Base-by-base conservation (phyloP, 2,113 vertebrate genomes). In the Poicephalus gulielmi region DNA sequence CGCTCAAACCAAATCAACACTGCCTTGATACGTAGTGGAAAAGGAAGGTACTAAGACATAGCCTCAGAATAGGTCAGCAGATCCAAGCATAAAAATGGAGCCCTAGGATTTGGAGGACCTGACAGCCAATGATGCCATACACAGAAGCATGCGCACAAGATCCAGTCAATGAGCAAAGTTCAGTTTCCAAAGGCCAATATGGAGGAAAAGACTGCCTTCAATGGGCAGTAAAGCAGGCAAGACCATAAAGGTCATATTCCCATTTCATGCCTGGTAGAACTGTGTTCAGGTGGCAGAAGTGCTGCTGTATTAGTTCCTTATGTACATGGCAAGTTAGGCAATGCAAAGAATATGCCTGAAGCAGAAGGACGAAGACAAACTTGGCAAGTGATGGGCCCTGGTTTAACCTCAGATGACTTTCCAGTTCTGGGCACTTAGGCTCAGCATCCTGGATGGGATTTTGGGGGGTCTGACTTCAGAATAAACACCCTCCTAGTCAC, bases 181-280 rank as follows among this genome's bases (percentile, higher is more conserved):
- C 76, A 52, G 57, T 10, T 64, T 73, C 64, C 68, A 46, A 62
- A 41, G 89, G 84, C 33, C 47, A 50, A 24, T 12, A 24, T 0
- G 2, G 47, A 93, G 44, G 69, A 73, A 74, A 28, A 80, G 67
- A 46, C 74, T 46, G 73, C 70, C 83, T 89, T 41, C 20, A 50
- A 77, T 0, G 4, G 84, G 79, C 82, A 74, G 60, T 31, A 30
- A 83, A 81, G 85, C 9, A 15, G 41, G 78, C 53, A 77, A 25
- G 79, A 73, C 63, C 50, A 37, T 41, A 64, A 92, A 66, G 73
- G 88, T 80, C 90, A 70, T 13, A 74, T 18, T 94, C 68, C 76
- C 83, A 71, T 31, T 68, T 55, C 74, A 37, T 70, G 50, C 73
- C 86, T 0, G 0, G 47, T 23, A 27, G 4, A 62, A 84, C 64